Percentiles rank a stretch among this genome's conserved stretches.
Conservation (phyloP, 2,113 vertebrate species). For the Dipodomys ordii region DNA sequence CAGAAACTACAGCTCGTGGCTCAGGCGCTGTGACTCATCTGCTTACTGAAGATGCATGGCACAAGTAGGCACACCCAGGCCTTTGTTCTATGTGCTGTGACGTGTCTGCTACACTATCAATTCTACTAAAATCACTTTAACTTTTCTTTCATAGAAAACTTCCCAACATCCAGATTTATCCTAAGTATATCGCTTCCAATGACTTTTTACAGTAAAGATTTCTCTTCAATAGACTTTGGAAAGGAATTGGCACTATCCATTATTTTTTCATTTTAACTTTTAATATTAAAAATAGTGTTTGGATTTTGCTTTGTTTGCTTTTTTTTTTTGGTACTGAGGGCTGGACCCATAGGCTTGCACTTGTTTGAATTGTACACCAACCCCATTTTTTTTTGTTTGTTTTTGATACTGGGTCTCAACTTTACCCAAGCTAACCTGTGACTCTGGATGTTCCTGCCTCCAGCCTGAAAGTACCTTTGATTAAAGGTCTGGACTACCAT, state of each 20-base stretch:
- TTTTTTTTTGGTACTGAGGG: too few species aligned
- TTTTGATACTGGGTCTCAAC: too few species aligned
- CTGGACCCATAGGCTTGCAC: too few species aligned
- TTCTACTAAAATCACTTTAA: conserved; percentile 52
- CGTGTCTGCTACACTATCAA: neutral
- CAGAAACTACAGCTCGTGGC: neutral
- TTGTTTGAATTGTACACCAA: too few species aligned
- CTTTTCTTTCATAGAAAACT: conserved; percentile 47
- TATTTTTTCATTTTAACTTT: conserved; percentile 20
- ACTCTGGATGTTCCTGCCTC: too few species aligned
- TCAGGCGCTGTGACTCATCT: neutral
- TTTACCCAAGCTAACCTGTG: too few species aligned
- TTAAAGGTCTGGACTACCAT: too few species aligned
- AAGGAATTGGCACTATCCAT: neutral
- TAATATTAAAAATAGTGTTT: too few species aligned
- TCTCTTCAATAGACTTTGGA: conserved; percentile 35
- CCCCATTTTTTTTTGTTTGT: too few species aligned
- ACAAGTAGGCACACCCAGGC: neutral
- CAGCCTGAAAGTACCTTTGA: too few species aligned
- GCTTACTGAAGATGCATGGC: neutral
- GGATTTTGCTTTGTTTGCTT: too few species aligned
- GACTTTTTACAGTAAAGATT: conserved; percentile 27
- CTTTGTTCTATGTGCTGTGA: neutral
- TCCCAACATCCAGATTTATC: neutral
- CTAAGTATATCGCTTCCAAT: neutral